Conservation (phyloP, 2,113 vertebrate genomes). For the Cavia aperea region DNA sequence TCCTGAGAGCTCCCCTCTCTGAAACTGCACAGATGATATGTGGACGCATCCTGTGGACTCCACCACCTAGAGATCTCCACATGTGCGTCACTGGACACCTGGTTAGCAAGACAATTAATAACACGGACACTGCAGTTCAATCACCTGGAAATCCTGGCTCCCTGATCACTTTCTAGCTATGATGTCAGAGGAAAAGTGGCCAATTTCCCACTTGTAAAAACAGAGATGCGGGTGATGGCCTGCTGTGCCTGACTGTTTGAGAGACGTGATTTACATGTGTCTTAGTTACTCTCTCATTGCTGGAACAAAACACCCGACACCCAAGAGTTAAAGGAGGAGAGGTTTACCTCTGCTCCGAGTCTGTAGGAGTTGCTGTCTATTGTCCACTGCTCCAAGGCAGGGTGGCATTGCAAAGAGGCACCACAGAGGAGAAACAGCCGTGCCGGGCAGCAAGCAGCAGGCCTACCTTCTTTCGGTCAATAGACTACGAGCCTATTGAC, state of each 20-base stretch:
- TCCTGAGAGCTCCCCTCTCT: neutral
- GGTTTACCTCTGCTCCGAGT: neutral
- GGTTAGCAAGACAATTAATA: neutral
- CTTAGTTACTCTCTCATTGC: neutral
- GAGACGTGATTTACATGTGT: neutral
- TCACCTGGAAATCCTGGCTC: neutral
- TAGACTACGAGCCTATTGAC: neutral
- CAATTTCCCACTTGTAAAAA: neutral
- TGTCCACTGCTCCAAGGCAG: neutral
- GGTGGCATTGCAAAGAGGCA: neutral
- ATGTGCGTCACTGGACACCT: neutral
- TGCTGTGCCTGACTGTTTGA: neutral
- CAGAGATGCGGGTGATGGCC: neutral
- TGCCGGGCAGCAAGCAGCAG: neutral
- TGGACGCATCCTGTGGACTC: neutral
- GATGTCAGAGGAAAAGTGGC: neutral
- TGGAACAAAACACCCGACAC: neutral
- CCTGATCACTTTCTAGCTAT: neutral
- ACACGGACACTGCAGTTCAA: neutral
- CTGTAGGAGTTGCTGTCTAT: neutral
- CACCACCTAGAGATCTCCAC: neutral
- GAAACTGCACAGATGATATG: neutral
- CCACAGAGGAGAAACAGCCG: neutral
- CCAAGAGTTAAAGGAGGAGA: neutral
- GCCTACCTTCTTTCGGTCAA: neutral